Conservation (phyloP, 2,888 invertebrate species). For the Catocala nupta region DNA sequence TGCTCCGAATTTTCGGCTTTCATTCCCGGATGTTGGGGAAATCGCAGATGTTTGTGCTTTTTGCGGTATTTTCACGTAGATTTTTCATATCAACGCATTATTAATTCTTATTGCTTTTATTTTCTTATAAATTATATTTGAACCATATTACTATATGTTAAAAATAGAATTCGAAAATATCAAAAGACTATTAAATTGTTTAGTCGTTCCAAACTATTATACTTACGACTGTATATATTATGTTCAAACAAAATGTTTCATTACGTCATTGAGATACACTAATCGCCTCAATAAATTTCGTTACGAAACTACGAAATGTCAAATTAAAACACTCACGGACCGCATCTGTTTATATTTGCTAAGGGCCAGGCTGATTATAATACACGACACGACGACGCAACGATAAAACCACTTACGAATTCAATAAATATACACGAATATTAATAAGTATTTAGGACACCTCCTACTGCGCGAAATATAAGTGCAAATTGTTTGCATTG, state of each 20-base stretch:
- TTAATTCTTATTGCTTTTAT: constrained; percentile 17
- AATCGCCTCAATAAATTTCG: constrained; percentile 16
- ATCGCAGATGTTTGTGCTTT: constrained; percentile 50
- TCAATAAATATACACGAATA: no score
- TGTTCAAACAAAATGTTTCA: constrained; percentile 1
- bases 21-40: constrained; percentile 58
- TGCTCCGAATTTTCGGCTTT: constrained; percentile 61
- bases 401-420: constrained; percentile 16
- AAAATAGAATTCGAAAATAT: no score
- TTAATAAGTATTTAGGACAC: no score
- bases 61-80: constrained; percentile 27
- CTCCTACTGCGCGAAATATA: neutral
- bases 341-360: constrained; percentile 28
- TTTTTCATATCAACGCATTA: constrained; percentile 38
- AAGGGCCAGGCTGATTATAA: constrained; percentile 13
- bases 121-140: no score
- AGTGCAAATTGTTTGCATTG: constrained; percentile 4
- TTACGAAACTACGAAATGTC: constrained; percentile 20
- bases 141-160: no score
- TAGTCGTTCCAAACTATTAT: neutral
- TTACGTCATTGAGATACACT: constrained; percentile 12
- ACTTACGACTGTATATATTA: neutral
- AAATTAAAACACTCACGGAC: constrained; percentile 20
- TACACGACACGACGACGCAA: constrained; percentile 7
- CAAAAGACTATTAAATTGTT: neutral